phyloP scores from a whole-genome alignment of 2,797 vertebrate species.

The Chaenodraco wilsoni region DNA sequence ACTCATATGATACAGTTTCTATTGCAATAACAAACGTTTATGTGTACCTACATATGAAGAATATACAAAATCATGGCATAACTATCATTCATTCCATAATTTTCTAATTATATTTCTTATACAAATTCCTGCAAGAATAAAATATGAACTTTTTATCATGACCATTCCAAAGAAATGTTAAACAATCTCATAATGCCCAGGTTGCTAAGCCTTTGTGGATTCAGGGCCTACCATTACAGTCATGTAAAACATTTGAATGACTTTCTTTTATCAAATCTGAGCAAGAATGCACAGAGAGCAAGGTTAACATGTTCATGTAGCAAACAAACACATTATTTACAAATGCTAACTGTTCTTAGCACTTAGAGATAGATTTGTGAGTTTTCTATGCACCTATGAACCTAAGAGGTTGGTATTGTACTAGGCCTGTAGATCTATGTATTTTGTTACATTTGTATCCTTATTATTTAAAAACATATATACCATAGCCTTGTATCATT shows the following conservation, averaged over 20 bases:
- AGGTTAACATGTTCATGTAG: conserved; percentile 2
- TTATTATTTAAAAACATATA: conserved; percentile 40
- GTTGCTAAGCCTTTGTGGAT: neutral
- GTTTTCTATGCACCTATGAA: conserved; percentile 38
- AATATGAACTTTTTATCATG: conserved; percentile 4
- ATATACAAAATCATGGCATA: neutral
- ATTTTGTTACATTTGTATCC: conserved; percentile 38
- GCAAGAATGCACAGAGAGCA: conserved; percentile 9
- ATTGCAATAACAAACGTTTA: conserved; percentile 8
- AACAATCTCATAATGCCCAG: neutral
- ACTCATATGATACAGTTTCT: neutral
- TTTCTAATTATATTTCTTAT: neutral
- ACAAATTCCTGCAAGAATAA: conserved; percentile 28
- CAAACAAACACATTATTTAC: neutral
- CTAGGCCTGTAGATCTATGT: conserved; percentile 31
- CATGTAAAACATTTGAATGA: neutral
- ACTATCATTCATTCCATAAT: neutral
- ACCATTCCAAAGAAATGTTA: conserved; percentile 12
- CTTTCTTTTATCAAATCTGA: neutral
- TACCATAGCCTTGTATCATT: conserved; percentile 37
- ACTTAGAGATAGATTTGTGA: conserved; percentile 42
- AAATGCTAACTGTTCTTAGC: conserved; percentile 38
- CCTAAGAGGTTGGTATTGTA: conserved; percentile 17
- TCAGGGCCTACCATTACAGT: neutral
- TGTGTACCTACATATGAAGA: neutral